These are phyloP conservation scores for Leptopilina boulardi DNA, from an alignment of 1,140 invertebrate species.

Conservation along the genomic window DNA sequence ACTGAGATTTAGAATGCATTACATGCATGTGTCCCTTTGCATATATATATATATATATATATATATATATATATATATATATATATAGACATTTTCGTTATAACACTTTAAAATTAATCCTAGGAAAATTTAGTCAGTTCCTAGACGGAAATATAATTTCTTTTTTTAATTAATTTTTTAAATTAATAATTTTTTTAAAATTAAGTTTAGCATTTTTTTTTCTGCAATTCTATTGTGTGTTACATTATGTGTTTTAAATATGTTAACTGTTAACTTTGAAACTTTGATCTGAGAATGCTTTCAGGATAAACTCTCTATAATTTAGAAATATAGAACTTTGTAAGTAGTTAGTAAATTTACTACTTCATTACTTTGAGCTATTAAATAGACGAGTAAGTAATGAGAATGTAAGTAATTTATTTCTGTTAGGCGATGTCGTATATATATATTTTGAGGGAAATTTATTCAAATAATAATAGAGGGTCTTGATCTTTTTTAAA, in stretches of 20 bases:
- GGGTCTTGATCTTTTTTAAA: too few species aligned
- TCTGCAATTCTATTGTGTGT: neutral
- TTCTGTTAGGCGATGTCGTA: neutral
- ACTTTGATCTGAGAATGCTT: conserved; percentile 6
- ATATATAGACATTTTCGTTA: neutral
- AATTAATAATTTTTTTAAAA: too few species aligned
- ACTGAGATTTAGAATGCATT: conserved; percentile 51
- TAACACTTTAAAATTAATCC: neutral
- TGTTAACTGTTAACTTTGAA: neutral
- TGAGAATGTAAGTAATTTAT: conserved; percentile 5
- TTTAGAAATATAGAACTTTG: conserved; percentile 25
- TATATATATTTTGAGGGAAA: neutral
- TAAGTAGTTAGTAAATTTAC: conserved; percentile 12
- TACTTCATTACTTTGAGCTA: conserved; percentile 25
- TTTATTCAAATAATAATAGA: neutral
- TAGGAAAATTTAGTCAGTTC: too few species aligned
- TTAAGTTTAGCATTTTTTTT: neutral
- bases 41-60: neutral
- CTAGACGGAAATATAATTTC: neutral
- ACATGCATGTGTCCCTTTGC: conserved; percentile 38
- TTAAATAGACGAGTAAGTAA: conserved; percentile 20
- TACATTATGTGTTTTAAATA: neutral
- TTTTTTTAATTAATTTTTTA: neutral
- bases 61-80: too few species aligned
- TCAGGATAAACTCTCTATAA: conserved; percentile 1